Percentiles rank a stretch among this genome's conserved stretches.
Evolutionary conservation across 2,888 invertebrate species (phyloP).

Genomic region (Drosophila prostipennis): DNA sequence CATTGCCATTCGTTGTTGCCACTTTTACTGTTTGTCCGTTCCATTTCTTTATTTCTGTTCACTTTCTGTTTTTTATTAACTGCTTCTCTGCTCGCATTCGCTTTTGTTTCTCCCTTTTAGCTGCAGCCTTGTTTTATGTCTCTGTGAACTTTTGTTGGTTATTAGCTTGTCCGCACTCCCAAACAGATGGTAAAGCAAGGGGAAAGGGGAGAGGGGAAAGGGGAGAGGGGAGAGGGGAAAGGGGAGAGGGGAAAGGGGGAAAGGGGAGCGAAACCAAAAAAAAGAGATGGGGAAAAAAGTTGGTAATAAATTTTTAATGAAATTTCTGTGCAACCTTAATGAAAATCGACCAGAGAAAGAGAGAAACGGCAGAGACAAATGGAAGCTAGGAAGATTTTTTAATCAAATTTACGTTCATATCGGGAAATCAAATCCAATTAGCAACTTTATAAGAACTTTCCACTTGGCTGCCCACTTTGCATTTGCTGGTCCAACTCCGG

Average conservation of each 20-base stretch:
- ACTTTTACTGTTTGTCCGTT: conserved; percentile 47
- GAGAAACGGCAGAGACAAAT: conserved; percentile 10
- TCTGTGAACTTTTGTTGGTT: conserved; percentile 61
- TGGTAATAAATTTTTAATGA: conserved; percentile 73
- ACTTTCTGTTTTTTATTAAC: conserved; percentile 57
- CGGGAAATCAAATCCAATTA: conserved; percentile 75
- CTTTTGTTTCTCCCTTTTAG: conserved; percentile 19
- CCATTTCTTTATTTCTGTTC: conserved; percentile 24
- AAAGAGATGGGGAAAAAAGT: conserved; percentile 36
- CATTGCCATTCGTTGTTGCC: conserved; percentile 46
- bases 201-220: not conserved
- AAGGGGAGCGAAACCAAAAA: not conserved
- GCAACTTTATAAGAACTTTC: conserved; percentile 68
- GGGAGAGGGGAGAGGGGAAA: not conserved
- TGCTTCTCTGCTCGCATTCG: conserved; percentile 36
- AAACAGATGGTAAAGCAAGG: conserved; percentile 37
- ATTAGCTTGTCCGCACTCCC: conserved; percentile 55
- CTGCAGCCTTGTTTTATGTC: conserved; percentile 61
- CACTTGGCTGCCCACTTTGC: conserved; percentile 16
- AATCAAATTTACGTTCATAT: conserved; percentile 66
- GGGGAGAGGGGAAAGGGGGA: too few relatives aligned
- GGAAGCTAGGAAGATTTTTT: conserved; percentile 34
- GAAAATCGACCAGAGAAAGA: conserved; percentile 37
- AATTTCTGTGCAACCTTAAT: conserved; percentile 55
- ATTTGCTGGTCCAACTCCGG: not conserved